phyloP scores from a whole-genome alignment of 2,888 invertebrate species.

The Agapostemon virescens region DNA sequence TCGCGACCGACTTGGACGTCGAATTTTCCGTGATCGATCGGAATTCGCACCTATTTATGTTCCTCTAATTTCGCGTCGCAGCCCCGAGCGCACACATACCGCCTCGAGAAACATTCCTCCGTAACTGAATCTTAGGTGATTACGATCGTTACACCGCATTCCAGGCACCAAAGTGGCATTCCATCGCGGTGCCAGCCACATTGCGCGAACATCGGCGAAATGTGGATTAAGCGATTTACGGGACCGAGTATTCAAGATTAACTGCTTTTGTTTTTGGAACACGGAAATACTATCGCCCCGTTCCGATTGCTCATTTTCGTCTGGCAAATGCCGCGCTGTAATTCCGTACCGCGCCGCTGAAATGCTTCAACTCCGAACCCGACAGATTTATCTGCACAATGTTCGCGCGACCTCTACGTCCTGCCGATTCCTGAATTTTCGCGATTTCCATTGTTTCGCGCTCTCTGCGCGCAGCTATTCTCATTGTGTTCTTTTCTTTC shows the following conservation, averaged over 20 bases:
- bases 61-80: slow-evolving; percentile 55
- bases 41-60: slow-evolving; percentile 56
- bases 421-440: slow-evolving; percentile 36
- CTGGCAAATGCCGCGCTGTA: slow-evolving; percentile 38
- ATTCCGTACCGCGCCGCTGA: slow-evolving; percentile 25
- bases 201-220: slow-evolving; percentile 69
- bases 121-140: slow-evolving; percentile 72
- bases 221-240: slow-evolving; percentile 64
- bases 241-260: slow-evolving; percentile 63
- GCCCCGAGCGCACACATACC: slow-evolving; percentile 64
- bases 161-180: slow-evolving; percentile 76
- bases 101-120: slow-evolving; percentile 70
- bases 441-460: background rate
- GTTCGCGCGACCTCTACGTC: slow-evolving; percentile 15
- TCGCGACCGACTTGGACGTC: background rate
- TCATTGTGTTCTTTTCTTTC: background rate
- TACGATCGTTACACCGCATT: slow-evolving; percentile 76
- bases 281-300: slow-evolving; percentile 54
- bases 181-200: slow-evolving; percentile 64
- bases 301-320: slow-evolving; percentile 43
- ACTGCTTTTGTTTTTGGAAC: slow-evolving; percentile 66
- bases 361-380: slow-evolving; percentile 26
- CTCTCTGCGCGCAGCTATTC: background rate
- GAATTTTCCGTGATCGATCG: slow-evolving; percentile 50
- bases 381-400: slow-evolving; percentile 47